Percentiles rank a stretch among this genome's conserved stretches.
These are phyloP conservation scores for Nibea albiflora DNA, from an alignment of 2,113 vertebrate species.

Conservation along the genomic window DNA sequence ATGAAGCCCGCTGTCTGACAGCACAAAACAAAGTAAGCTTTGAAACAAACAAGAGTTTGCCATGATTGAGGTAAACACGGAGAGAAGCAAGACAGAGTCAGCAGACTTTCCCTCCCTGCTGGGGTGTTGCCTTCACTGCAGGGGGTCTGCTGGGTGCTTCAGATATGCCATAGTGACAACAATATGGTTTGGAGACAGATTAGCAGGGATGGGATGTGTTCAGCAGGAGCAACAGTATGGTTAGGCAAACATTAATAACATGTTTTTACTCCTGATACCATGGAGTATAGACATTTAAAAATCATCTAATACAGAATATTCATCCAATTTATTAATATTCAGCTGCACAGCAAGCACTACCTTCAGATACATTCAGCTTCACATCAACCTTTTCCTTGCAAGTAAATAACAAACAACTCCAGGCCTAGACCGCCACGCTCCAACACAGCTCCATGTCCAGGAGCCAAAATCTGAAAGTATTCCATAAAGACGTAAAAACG, in stretches of 20 bases:
- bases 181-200: slow-evolving; percentile 17
- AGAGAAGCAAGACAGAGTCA: slow-evolving; percentile 21
- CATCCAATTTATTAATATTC: neutral
- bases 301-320: neutral
- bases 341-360: neutral
- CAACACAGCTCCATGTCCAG: no score
- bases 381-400: neutral
- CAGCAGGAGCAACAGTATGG: neutral
- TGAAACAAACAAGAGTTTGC: slow-evolving; percentile 59
- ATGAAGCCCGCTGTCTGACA: slow-evolving; percentile 45
- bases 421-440: neutral
- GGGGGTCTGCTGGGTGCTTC: slow-evolving; percentile 33
- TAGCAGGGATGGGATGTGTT: slow-evolving; percentile 4
- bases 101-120: slow-evolving; percentile 17
- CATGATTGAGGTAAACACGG: slow-evolving; percentile 42
- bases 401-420: neutral
- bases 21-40: slow-evolving; percentile 54
- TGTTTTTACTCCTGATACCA: slow-evolving; percentile 1
- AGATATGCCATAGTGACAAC: slow-evolving; percentile 21
- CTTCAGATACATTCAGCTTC: neutral
- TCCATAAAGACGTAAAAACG: no score
- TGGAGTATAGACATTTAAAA: neutral
- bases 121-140: slow-evolving; percentile 16
- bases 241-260: neutral
- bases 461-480: no score